These are phyloP conservation scores for Cettia cetti DNA, from an alignment of 2,113 vertebrate species.

Conservation along the genomic window DNA sequence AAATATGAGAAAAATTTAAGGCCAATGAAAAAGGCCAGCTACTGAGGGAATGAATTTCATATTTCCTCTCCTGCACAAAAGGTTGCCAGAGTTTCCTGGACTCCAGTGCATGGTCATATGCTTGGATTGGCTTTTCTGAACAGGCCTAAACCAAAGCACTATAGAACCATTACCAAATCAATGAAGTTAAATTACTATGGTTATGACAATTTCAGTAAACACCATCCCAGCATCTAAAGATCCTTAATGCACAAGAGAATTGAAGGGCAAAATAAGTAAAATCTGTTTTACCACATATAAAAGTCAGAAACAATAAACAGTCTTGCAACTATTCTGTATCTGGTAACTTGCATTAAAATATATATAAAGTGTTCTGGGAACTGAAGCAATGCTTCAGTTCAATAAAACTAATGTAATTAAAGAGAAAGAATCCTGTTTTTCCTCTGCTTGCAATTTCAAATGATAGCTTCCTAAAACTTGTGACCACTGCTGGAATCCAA, in stretches of 20 bases:
- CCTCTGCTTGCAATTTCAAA: conserved; percentile 50
- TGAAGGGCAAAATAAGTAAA: conserved; percentile 55
- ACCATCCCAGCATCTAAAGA: conserved; percentile 5
- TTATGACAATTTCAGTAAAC: conserved; percentile 25
- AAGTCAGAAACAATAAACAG: conserved; percentile 66
- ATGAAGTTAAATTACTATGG: conserved; percentile 13
- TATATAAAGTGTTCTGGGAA: conserved; percentile 53
- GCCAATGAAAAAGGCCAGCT: background rate
- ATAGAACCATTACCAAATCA: background rate
- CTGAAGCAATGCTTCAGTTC: conserved; percentile 49
- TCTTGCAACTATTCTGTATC: background rate
- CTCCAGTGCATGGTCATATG: background rate
- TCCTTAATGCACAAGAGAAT: background rate
- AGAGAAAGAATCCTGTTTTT: conserved; percentile 38
- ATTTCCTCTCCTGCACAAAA: background rate
- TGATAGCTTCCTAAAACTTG: conserved; percentile 45
- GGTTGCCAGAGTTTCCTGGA: background rate
- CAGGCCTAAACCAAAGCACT: background rate
- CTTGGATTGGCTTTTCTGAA: background rate
- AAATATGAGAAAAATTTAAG: background rate
- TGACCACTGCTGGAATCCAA: conserved; percentile 60
- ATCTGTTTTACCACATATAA: conserved; percentile 49
- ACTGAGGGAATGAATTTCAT: background rate
- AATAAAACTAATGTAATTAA: conserved; percentile 63
- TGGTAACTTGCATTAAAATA: conserved; percentile 50